Conservation (phyloP, 2,797 vertebrate species). For the Holocentrus rufus region DNA sequence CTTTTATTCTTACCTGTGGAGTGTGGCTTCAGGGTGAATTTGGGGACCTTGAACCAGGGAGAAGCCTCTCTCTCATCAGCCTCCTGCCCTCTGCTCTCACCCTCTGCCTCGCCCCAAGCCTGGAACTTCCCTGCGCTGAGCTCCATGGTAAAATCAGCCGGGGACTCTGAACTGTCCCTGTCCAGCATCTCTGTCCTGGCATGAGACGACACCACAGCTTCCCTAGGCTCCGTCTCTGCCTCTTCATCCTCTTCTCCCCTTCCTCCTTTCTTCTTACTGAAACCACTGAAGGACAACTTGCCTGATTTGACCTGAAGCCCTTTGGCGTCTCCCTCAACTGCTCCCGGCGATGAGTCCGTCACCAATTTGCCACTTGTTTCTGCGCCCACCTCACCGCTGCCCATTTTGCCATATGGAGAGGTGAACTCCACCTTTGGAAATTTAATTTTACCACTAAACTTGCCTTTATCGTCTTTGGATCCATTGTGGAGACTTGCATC, state of each 20-base stretch:
- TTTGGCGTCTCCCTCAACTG: slow-evolving; percentile 41
- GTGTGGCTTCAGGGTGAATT: slow-evolving; percentile 85
- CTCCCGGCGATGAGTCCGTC: slow-evolving; percentile 54
- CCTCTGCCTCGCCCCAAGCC: slow-evolving; percentile 66
- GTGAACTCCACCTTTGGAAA: slow-evolving; percentile 86
- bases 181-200: slow-evolving; percentile 82
- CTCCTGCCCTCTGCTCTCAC: slow-evolving; percentile 41
- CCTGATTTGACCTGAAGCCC: slow-evolving; percentile 65
- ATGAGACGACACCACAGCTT: slow-evolving; percentile 73
- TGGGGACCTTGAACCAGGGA: slow-evolving; percentile 85
- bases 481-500: slow-evolving; percentile 62
- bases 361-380: slow-evolving; percentile 58
- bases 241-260: slow-evolving; percentile 16
- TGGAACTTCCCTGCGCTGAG: slow-evolving; percentile 70
- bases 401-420: slow-evolving; percentile 77
- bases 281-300: slow-evolving; percentile 69
- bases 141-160: slow-evolving; percentile 63
- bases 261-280: slow-evolving; percentile 60
- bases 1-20: slow-evolving; percentile 72
- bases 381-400: slow-evolving; percentile 46
- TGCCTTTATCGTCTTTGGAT: slow-evolving; percentile 69
- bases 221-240: neutral
- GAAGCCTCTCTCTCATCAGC: slow-evolving; percentile 76
- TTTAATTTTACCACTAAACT: slow-evolving; percentile 77
- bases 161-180: slow-evolving; percentile 76